Base-by-base conservation (phyloP, 1,140 invertebrate species). In the Apis cerana region DNA sequence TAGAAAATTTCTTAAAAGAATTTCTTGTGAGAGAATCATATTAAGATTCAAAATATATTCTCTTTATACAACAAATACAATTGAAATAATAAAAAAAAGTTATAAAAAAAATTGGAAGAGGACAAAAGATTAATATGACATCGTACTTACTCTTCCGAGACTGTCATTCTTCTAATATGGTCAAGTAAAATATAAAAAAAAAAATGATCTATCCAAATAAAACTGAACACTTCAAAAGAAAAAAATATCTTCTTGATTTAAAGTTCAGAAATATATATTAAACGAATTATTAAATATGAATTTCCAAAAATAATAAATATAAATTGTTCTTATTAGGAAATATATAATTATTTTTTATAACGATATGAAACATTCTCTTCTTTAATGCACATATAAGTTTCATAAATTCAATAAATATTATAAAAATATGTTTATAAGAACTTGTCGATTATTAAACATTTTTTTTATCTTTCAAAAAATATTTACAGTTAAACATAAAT, bases 101-200 rank as follows among this genome's bases (percentile, higher is more conserved):
- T 43, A 43, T 43, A 59, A 33, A 19, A n/a, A 80, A 67, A 75
- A 50, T n/a, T 33, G 54, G 58, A 68, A 33, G 76, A 72, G 58
- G 48, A 50, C 33, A 67, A 50, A 12, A 58, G 7, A 23, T 67
- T 13, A 50, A 67, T 59, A 52, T 65, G 67, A 80, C 77, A 80
- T 74, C 62, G 65, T 91, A 92, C 91, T 92, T 88, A 92, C 91
- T 91, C 89, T 84, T 92, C 91, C 62, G 91, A 90, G 33, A 92
- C 90, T 62, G 91, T 92, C 91, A 92, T 92, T 76, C 80, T 89
- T 86, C 59, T 52, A 17, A 83, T 48, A 75, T 43, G 17, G 71
- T 56, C 75, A 23, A 78, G 21, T 12, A 54, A 80, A 77, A 75
- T 59, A 17, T 13, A 50, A 50, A 21, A 4, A 11, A 43, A 50